phyloP scores from a whole-genome alignment of 2,888 invertebrate species.

The Phyllotreta striolata region DNA sequence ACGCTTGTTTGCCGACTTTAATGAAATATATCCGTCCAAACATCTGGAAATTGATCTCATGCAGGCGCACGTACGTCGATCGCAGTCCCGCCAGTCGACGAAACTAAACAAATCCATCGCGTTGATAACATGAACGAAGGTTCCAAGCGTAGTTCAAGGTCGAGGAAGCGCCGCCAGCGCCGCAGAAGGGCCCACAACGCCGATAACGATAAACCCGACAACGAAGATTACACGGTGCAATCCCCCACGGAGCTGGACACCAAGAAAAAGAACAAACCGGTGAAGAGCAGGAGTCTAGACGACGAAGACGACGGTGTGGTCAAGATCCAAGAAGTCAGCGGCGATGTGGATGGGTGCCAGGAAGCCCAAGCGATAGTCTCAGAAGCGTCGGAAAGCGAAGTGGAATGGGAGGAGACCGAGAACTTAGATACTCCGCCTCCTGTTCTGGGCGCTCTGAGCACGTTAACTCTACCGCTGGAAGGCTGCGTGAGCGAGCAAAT shows the following conservation, averaged over 20 bases:
- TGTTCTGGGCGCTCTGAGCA: constrained; percentile 57
- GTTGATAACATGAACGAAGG: constrained; percentile 44
- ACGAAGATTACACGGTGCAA: constrained; percentile 56
- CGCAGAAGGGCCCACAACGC: constrained; percentile 36
- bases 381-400: constrained; percentile 69
- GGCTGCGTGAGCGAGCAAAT: constrained; percentile 46
- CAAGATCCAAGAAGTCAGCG: constrained; percentile 58
- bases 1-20: not conserved
- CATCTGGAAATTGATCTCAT: constrained; percentile 37
- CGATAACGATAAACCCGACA: constrained; percentile 28
- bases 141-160: constrained; percentile 39
- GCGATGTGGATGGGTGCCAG: constrained; percentile 51
- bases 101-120: constrained; percentile 22
- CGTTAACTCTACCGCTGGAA: constrained; percentile 62
- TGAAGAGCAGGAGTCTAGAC: constrained; percentile 59
- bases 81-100: constrained; percentile 20
- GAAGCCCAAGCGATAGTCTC: constrained; percentile 65
- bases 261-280: constrained; percentile 36
- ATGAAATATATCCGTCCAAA: not conserved
- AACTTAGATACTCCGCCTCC: constrained; percentile 59
- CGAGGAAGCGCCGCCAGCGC: constrained; percentile 44
- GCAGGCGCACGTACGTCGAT: constrained; percentile 29
- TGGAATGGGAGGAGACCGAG: constrained; percentile 67
- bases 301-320: constrained; percentile 58
- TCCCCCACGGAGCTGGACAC: constrained; percentile 51